Evolutionary conservation across 2,113 vertebrate genomes (phyloP), one percentile per base, ranked within the genome.

Genomic region (Xenopus tropicalis): DNA sequence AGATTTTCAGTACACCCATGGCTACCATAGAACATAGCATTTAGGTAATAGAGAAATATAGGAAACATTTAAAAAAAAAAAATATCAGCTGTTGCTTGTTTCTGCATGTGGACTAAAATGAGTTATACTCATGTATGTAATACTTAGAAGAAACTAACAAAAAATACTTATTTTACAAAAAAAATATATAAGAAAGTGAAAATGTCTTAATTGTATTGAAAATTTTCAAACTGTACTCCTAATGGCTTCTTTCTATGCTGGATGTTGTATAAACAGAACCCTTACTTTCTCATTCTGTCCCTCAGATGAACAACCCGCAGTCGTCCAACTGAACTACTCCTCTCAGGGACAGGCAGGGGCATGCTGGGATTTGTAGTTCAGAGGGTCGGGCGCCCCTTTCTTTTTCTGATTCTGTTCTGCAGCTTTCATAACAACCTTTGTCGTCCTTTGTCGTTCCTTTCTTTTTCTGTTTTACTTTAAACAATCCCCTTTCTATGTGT

Each of bases 21-120:
- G 66, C 70, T 22, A 57, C 48, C 66, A 52, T 61, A 75, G 23
- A 74, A 58, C 58, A 78, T 79, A 82, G 79, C 78, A 83, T 78
- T 79, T 72, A 67, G 48, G 66, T 71, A 68, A 48, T 54, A 69
- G 57, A 83, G 79, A 82, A 58, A 81, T 78, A 82, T 80, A 86
- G 83, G 16, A 84, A 84, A 84, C 78, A 74, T 78, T 88, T 87
- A 80, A 87, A 85, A 37, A 37, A 37, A 78, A 80, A 87, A 85
- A n/a, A n/a, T n/a, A 78, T 85, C 82, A 86, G 90, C 88, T 90
- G 90, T 85, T 83, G 93, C 93, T 93, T 91, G 88, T 92, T 90
- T 85, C 86, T 94, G 93, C 93, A 95, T 95, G 94, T 90, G 87
- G 86, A 82, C 83, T 80, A 79, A 83, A 88, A 89, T 80, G 78